These are phyloP conservation scores for Tupaia chinensis DNA, from an alignment of 2,113 vertebrate species.

Conservation along the genomic window DNA sequence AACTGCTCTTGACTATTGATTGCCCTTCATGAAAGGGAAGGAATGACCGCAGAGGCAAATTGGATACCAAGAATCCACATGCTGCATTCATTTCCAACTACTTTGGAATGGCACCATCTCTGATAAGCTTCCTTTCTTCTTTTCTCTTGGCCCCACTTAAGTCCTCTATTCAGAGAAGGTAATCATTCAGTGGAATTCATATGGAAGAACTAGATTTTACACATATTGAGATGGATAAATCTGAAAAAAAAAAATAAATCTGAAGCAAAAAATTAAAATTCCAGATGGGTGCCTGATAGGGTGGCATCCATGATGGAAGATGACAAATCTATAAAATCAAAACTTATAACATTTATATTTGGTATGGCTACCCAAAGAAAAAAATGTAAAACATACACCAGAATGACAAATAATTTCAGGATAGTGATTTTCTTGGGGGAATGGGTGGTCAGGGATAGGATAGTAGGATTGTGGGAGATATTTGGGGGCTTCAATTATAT, in stretches of 20 bases:
- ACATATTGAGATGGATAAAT: background rate
- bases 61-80: no score
- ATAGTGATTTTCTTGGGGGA: background rate
- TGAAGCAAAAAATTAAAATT: background rate
- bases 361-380: background rate
- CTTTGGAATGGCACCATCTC: no score
- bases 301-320: background rate
- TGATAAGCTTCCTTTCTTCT: no score
- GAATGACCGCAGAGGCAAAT: no score
- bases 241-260: background rate
- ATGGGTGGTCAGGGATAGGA: background rate
- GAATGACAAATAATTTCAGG: background rate
- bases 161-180: no score
- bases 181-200: background rate
- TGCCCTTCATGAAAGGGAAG: no score
- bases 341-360: background rate
- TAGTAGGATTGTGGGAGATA: background rate
- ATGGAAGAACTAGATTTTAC: background rate
- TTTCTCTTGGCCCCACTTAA: no score
- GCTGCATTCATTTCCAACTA: no score
- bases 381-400: background rate
- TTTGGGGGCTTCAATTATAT: background rate
- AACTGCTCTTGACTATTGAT: no score
- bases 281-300: background rate
- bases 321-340: background rate